Evolutionary conservation across 2,113 vertebrate genomes (phyloP).

Genomic region (Fregata magnificens): DNA sequence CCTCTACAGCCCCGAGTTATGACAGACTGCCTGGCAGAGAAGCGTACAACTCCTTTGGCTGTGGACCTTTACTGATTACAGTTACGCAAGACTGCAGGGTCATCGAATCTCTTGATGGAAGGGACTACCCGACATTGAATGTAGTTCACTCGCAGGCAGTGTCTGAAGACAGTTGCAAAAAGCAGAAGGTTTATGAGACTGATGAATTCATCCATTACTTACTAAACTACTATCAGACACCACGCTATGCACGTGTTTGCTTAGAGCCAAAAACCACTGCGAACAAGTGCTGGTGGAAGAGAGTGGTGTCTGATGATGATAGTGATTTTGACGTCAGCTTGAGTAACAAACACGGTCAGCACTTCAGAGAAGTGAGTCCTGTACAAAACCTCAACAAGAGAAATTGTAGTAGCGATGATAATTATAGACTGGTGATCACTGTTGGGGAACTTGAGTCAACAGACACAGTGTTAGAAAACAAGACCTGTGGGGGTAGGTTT

Average conservation of each 20-base stretch:
- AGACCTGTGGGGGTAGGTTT: not conserved
- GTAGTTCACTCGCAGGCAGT: not conserved
- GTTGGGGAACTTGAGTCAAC: not conserved
- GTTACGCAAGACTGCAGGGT: conserved; percentile 18
- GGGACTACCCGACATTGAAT: not conserved
- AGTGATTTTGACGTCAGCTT: conserved; percentile 63
- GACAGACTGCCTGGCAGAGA: not conserved
- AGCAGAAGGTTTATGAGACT: conserved; percentile 77
- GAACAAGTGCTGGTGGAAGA: conserved; percentile 63
- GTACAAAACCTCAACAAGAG: not conserved
- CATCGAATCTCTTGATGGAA: not conserved
- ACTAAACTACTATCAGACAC: conserved; percentile 75
- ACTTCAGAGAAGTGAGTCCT: conserved; percentile 35
- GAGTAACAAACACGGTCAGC: not conserved
- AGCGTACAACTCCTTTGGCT: not conserved
- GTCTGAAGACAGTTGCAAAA: conserved; percentile 19
- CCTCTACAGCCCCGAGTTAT: not conserved
- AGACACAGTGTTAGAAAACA: not conserved
- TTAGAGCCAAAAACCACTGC: not conserved
- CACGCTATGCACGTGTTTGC: conserved; percentile 65
- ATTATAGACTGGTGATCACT: not conserved
- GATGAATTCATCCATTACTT: conserved; percentile 81
- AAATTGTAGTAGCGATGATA: not conserved
- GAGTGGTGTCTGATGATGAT: conserved; percentile 58
- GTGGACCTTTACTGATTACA: conserved; percentile 42